Evolutionary conservation across 23 tunicate genomes (phyloP).

Genomic region (Ciona savignyi): DNA sequence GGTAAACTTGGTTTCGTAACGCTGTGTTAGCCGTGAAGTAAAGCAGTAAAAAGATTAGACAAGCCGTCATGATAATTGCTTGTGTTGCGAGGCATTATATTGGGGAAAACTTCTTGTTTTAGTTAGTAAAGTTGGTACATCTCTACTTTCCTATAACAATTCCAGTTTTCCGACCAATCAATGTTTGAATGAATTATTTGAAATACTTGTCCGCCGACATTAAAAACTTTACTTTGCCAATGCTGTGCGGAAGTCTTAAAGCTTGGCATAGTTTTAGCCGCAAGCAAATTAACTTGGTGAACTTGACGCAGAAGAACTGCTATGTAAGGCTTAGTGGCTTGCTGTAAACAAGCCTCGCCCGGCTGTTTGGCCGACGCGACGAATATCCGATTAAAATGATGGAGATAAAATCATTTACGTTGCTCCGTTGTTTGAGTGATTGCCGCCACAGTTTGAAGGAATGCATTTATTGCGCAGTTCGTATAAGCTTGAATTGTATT

Average conservation of each 20-base stretch:
- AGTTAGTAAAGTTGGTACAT: no score
- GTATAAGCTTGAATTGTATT: no score
- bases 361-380: conserved; percentile 14
- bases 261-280: neutral
- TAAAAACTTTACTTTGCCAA: no score
- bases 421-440: neutral
- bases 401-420: conserved; percentile 11
- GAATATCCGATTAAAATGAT: conserved; percentile 20
- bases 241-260: neutral
- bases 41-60: no score
- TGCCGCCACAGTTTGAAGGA: neutral
- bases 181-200: no score
- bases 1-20: neutral
- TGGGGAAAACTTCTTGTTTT: no score
- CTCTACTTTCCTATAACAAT: no score
- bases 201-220: no score
- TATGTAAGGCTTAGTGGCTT: neutral
- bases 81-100: no score
- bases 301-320: neutral
- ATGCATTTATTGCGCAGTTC: no score
- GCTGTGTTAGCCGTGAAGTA: neutral
- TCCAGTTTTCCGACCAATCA: no score
- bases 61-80: no score
- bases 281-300: neutral
- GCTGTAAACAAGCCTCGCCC: conserved; percentile 1